Evolutionary conservation across 1,140 invertebrate genomes (phyloP), one percentile per base, ranked within the genome.

Genomic region (Pogonognathellus flavescens): DNA sequence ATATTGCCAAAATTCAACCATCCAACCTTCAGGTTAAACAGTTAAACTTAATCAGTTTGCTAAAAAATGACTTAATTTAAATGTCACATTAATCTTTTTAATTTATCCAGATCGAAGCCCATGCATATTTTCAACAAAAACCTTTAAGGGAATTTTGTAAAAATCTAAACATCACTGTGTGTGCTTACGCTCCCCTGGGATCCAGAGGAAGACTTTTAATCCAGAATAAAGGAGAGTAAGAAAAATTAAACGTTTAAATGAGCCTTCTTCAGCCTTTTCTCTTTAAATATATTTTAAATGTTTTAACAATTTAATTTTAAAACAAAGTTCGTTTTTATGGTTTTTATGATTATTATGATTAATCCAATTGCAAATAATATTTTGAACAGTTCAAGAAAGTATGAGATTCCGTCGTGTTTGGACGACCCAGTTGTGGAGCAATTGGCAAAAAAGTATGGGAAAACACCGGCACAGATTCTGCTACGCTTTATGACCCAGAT

Each of bases 131-230:
- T 53, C 91, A 92, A 80, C 92, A 93, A 87, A 88, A 89, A 1
- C 85, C 89, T 18, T 87, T 93, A 41, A 82, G 89, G 14, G 87
- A 90, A 59, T 90, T 90, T 82, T 93, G 92, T 87, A 86, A 89
- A 53, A 82, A 89, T 70, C 88, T 90, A 50, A 88, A 89, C 13
- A 91, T 93, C 13, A 88, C 89, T 1, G 20, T 98, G 20, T 96
- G 94, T 0, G 96, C 95, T 0, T 98, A 97, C 89, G 94, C 95
- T 25, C 95, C 96, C 0, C 90, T 98, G 2, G 96, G 95, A 1
- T 94, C 94, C 3, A 94, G 93, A 85, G 95, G 93, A 6, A 84
- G 89, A 70, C 62, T 14, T 66, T 22, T 25, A 25, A 5, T 7
- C 18, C 18, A 20, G 20, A 60, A 20, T 20, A 55, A 55, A 55